phyloP scores from a whole-genome alignment of 1,140 invertebrate species.

The Drosophila nasuta region DNA sequence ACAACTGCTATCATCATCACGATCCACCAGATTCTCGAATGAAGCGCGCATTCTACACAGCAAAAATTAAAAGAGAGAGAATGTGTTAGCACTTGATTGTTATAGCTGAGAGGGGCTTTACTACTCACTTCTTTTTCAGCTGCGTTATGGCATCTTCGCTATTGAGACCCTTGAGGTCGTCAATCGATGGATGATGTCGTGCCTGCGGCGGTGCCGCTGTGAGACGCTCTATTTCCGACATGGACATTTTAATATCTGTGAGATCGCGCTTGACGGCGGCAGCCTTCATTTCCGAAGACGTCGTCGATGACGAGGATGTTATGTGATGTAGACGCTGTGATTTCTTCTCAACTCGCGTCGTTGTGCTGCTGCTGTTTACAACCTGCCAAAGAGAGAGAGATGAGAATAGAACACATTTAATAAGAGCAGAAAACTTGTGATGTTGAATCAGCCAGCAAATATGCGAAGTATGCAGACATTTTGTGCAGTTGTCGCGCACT shows the following conservation, averaged over 20 bases:
- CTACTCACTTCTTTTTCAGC: slow-evolving; percentile 85
- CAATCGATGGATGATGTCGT: slow-evolving; percentile 71
- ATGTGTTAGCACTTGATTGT: no score
- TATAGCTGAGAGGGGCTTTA: background rate
- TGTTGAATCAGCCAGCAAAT: slow-evolving; percentile 47
- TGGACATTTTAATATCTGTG: slow-evolving; percentile 90
- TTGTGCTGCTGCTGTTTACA: slow-evolving; percentile 85
- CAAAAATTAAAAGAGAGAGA: no score
- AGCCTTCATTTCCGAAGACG: slow-evolving; percentile 88
- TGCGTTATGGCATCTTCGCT: slow-evolving; percentile 85
- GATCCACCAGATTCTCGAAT: slow-evolving; percentile 88
- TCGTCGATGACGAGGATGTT: slow-evolving; percentile 84
- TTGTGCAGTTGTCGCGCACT: slow-evolving; percentile 19
- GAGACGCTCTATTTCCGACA: slow-evolving; percentile 89
- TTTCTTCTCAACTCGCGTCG: slow-evolving; percentile 86
- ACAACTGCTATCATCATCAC: slow-evolving; percentile 85
- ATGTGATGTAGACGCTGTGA: slow-evolving; percentile 86
- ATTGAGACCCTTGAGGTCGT: slow-evolving; percentile 85
- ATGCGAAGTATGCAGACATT: slow-evolving; percentile 26
- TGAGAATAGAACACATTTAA: background rate
- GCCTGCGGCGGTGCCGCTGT: slow-evolving; percentile 45
- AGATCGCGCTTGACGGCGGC: slow-evolving; percentile 91
- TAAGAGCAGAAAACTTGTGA: slow-evolving; percentile 14
- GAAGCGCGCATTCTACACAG: slow-evolving; percentile 86
- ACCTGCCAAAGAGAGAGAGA: slow-evolving; percentile 59